Percentiles rank a stretch among this genome's conserved stretches.
Conservation (phyloP, 37 sponge, comb jelly and placozoan genomes). For the Cliona cf. orientalis region DNA sequence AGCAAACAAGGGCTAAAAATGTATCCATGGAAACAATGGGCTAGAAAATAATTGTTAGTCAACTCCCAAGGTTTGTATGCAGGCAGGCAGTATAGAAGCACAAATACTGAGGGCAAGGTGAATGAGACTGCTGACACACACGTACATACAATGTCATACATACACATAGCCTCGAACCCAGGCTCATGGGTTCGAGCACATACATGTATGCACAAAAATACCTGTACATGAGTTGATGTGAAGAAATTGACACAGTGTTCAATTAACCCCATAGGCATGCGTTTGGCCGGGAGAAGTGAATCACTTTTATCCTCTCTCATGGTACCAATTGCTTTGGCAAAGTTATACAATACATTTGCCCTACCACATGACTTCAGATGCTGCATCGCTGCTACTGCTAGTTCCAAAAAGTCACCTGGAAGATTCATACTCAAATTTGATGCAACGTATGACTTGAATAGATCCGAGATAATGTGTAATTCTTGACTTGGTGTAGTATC, state of each 20-base stretch:
- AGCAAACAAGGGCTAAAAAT: too few species aligned
- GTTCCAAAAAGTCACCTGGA: conserved; percentile 29
- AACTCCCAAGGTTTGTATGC: too few species aligned
- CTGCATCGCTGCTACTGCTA: conserved; percentile 3
- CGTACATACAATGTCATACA: too few species aligned
- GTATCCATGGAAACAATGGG: too few species aligned
- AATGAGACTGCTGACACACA: too few species aligned
- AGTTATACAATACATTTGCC: conserved; percentile 16
- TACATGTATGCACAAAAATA: neutral
- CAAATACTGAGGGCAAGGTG: too few species aligned
- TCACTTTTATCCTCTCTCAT: conserved; percentile 25
- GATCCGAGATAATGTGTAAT: too few species aligned
- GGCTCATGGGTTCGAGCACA: too few species aligned
- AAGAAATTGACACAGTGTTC: conserved; percentile 29
- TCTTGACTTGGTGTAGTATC: too few species aligned
- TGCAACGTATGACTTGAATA: conserved; percentile 13
- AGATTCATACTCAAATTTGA: neutral
- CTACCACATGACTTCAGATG: conserved; percentile 15
- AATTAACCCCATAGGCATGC: conserved; percentile 35
- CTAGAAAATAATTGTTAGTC: too few species aligned
- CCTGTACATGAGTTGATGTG: neutral
- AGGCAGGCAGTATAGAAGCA: too few species aligned
- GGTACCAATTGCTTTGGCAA: conserved; percentile 27
- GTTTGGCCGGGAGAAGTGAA: conserved; percentile 9
- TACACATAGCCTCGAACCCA: too few species aligned